phyloP scores from a whole-genome alignment of 2,888 invertebrate genomes.

The Hypomecis atomaria region DNA sequence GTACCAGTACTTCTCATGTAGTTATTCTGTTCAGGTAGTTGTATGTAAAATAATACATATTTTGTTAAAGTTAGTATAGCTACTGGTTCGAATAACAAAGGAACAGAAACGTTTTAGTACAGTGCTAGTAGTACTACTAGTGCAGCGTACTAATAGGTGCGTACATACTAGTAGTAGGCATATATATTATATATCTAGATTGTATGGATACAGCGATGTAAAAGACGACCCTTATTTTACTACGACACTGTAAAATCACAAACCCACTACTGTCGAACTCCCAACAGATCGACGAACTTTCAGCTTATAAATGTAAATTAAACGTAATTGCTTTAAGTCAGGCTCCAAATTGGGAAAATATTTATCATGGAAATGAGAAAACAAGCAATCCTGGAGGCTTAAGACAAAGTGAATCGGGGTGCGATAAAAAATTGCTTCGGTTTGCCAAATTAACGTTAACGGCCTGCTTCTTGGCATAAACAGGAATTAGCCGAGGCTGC shows the following conservation, averaged over 20 bases:
- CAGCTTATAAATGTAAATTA: conserved; percentile 50
- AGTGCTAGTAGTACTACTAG: too few species aligned
- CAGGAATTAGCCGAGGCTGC: conserved; percentile 36
- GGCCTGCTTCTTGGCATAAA: conserved; percentile 30
- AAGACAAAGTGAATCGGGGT: conserved; percentile 51
- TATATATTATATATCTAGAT: too few species aligned
- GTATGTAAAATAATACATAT: too few species aligned
- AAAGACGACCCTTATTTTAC: too few species aligned
- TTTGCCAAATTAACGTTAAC: conserved; percentile 45
- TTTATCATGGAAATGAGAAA: conserved; percentile 59
- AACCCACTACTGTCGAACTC: conserved; percentile 24
- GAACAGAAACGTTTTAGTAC: too few species aligned
- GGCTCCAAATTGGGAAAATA: conserved; percentile 57
- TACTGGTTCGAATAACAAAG: too few species aligned
- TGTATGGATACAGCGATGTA: too few species aligned
- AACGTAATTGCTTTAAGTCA: conserved; percentile 54
- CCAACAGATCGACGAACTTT: conserved; percentile 13
- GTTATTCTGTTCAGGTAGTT: too few species aligned
- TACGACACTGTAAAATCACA: background rate
- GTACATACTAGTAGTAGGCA: too few species aligned
- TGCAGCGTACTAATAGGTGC: too few species aligned
- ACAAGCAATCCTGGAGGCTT: conserved; percentile 46
- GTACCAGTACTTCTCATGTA: too few species aligned
- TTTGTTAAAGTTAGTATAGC: too few species aligned
- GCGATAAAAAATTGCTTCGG: conserved; percentile 50